Percentiles rank a stretch among this genome's conserved stretches.
Conservation (phyloP, 2,888 invertebrate species). For the Sminthurinus aureus region DNA sequence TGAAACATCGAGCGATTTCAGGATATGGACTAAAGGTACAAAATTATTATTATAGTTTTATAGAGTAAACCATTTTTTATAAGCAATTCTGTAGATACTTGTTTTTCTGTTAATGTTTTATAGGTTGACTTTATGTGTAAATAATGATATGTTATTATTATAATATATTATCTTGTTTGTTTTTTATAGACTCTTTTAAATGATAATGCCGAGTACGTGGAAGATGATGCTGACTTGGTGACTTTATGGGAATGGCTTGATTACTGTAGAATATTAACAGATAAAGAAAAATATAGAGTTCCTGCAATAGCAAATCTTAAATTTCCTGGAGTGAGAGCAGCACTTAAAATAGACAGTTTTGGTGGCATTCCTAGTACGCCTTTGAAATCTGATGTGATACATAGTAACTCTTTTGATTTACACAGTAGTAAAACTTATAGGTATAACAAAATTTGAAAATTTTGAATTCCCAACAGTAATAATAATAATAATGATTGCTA, state of each 20-base stretch:
- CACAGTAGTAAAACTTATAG: conserved; percentile 56
- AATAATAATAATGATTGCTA: too few species aligned
- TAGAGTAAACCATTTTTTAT: too few species aligned
- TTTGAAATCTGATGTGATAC: conserved; percentile 57
- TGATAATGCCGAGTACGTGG: conserved; percentile 79
- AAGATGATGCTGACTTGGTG: conserved; percentile 73
- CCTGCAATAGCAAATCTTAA: conserved; percentile 48
- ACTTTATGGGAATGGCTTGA: conserved; percentile 87
- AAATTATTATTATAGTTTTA: too few species aligned
- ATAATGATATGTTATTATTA: too few species aligned
- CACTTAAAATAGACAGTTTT: conserved; percentile 51
- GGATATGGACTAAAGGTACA: conserved; percentile 82
- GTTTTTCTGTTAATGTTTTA: too few species aligned
- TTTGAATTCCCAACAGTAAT: too few species aligned
- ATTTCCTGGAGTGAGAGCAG: conserved; percentile 57
- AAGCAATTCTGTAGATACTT: too few species aligned
- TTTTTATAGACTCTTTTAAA: conserved; percentile 72
- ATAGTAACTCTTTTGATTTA: conserved; percentile 57
- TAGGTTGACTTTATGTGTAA: too few species aligned
- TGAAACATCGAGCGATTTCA: conserved; percentile 74
- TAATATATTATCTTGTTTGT: background rate
- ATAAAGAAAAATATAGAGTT: conserved; percentile 64
- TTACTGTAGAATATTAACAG: conserved; percentile 73
- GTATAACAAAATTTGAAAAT: too few species aligned
- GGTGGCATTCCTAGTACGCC: conserved; percentile 36